Evolutionary conservation across 2,797 vertebrate species (phyloP).

Genomic region (Forpus xanthops): DNA sequence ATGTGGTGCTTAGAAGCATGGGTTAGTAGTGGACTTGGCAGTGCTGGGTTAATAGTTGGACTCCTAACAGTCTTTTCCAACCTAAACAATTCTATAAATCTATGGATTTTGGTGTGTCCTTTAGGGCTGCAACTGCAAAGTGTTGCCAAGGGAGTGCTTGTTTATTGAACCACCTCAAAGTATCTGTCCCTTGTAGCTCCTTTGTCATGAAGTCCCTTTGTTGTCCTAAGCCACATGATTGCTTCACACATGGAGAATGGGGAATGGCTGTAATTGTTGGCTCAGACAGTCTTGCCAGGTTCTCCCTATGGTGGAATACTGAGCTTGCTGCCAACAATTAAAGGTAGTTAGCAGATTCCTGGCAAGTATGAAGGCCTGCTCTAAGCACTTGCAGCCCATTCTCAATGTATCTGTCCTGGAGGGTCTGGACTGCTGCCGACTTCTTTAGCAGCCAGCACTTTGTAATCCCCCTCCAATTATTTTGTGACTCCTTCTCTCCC

Average conservation of each 20-base stretch:
- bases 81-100: background rate
- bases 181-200: background rate
- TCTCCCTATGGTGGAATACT: background rate
- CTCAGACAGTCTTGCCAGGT: background rate
- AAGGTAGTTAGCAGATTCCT: background rate
- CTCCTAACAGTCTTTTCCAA: background rate
- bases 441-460: background rate
- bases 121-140: background rate
- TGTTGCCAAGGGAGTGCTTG: background rate
- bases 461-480: background rate
- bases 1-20: background rate
- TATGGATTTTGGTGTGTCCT: background rate
- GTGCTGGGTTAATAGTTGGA: background rate
- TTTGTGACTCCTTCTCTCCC: background rate
- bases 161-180: background rate
- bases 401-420: background rate
- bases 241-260: background rate
- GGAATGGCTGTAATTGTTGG: background rate
- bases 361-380: background rate
- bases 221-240: background rate
- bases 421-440: background rate
- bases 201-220: background rate
- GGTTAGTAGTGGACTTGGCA: background rate
- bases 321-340: background rate
- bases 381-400: background rate